Conservation (phyloP, 2,797 vertebrate species). For the Acrocephalus scirpaceus region DNA sequence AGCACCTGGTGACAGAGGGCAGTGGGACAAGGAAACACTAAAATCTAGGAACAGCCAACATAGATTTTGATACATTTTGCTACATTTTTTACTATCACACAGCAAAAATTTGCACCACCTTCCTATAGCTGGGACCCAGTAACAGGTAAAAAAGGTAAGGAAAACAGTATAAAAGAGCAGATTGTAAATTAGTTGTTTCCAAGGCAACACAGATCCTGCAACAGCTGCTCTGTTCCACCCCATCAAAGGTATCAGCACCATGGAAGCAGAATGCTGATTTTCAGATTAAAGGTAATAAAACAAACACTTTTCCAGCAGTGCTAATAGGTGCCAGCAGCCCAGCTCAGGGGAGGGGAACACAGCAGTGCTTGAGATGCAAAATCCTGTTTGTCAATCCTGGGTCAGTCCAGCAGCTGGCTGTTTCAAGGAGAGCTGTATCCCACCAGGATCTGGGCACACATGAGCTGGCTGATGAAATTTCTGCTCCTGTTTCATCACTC, state of each 20-base stretch:
- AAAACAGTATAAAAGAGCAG: background rate
- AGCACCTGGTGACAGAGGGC: background rate
- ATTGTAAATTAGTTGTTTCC: slow-evolving; percentile 5
- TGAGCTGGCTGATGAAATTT: background rate
- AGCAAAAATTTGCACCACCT: background rate
- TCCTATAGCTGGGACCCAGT: background rate
- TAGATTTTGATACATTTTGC: background rate
- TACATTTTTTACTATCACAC: background rate
- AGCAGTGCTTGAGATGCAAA: background rate
- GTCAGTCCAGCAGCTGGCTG: background rate
- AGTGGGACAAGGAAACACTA: background rate
- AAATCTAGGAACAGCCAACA: background rate
- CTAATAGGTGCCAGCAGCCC: background rate
- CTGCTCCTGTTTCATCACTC: background rate
- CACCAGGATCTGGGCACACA: background rate
- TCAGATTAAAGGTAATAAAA: background rate
- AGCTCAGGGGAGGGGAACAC: background rate
- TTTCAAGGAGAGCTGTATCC: background rate
- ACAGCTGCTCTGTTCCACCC: background rate
- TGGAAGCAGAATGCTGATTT: background rate
- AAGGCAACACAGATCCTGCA: background rate
- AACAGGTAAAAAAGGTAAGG: background rate
- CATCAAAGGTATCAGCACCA: background rate
- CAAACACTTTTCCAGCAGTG: background rate
- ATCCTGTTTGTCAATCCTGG: background rate